phyloP scores from a whole-genome alignment of 2,113 vertebrate species.

The Spermophilus dauricus region DNA sequence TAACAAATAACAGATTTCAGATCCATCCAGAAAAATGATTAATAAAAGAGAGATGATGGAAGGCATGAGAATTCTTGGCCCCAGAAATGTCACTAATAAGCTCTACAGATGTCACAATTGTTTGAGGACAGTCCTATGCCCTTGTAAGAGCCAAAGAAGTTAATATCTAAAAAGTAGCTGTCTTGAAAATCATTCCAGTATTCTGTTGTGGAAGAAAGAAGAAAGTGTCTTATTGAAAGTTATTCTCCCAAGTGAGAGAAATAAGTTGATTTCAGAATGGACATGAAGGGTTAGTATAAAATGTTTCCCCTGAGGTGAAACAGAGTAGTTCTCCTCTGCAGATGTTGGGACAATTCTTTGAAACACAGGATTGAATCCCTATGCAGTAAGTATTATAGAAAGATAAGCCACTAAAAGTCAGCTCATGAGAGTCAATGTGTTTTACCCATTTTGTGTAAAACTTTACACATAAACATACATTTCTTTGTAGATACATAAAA shows the following conservation, averaged over 20 bases:
- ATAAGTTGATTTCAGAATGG: neutral
- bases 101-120: neutral
- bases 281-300: neutral
- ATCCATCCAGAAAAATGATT: neutral
- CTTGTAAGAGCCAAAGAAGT: neutral
- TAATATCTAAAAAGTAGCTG: neutral
- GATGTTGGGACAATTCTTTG: neutral
- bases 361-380: neutral
- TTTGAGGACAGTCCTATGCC: neutral
- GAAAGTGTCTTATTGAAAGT: neutral
- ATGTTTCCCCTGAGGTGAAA: neutral
- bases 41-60: neutral
- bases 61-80: accelerated
- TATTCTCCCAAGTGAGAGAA: neutral
- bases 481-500: neutral
- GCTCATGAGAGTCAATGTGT: neutral
- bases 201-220: neutral
- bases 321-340: neutral
- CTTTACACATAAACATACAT: neutral
- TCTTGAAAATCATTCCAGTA: neutral
- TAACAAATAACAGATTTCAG: neutral
- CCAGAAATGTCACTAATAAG: neutral
- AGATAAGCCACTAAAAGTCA: neutral
- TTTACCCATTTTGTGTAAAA: neutral
- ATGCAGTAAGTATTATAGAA: neutral